Percentiles rank a stretch among this genome's conserved stretches.
These are phyloP conservation scores for Coregonus ussuriensis DNA, from an alignment of 2,797 vertebrate species.

Conservation along the genomic window DNA sequence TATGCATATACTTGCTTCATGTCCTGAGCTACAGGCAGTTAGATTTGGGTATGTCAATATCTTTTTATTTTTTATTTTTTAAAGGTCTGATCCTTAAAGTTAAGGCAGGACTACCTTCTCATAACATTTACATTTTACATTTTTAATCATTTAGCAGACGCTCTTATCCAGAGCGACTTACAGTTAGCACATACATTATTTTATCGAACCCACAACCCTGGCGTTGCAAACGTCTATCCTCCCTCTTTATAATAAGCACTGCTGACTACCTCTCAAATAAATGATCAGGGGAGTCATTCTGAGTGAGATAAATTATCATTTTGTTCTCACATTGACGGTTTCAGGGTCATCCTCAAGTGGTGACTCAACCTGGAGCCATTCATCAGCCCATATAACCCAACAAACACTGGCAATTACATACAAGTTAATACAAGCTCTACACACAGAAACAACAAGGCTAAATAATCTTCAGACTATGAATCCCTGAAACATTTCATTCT, in stretches of 20 bases:
- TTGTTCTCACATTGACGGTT: neutral
- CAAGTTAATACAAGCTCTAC: neutral
- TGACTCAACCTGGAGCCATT: neutral
- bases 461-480: neutral
- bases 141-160: no score
- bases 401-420: neutral
- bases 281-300: neutral
- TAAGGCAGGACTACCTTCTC: constrained; percentile 36
- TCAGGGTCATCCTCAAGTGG: neutral
- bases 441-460: neutral
- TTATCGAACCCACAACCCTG: no score
- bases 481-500: neutral
- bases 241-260: neutral
- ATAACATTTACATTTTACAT: constrained; percentile 27
- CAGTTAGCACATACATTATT: no score
- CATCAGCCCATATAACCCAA: neutral
- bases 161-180: no score
- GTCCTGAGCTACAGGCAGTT: no score
- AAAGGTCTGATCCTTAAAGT: no score
- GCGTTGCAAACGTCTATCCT: constrained; percentile 8
- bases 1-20: no score
- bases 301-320: neutral
- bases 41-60: no score
- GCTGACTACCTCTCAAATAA: constrained; percentile 22
- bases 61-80: no score